Evolutionary conservation across 2,797 vertebrate genomes (phyloP), one percentile per base, ranked within the genome.

Genomic region (Ctenosaura bakeri): DNA sequence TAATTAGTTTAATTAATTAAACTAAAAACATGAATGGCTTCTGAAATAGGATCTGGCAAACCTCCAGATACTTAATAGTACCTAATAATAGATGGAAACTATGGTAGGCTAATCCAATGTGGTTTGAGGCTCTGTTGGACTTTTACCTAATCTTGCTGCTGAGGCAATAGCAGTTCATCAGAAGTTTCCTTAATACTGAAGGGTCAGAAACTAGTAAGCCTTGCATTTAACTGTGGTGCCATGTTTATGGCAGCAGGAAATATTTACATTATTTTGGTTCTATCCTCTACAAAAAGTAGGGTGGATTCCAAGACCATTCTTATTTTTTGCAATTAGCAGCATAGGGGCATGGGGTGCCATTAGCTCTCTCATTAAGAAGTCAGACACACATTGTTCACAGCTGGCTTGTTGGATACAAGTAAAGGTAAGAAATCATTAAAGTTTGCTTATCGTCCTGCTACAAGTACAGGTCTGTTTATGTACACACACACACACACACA

Each of bases 341-440:
- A 38, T 0, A 12, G 4, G 50, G 64, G 87, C 64, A 87, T 54
- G 59, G 12, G 10, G 26, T 22, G n/a, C 35, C 78, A 42, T 87
- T 77, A 42, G 52, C 26, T 32, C 3, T 20, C 71, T 32, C 4
- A 29, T 95, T 92, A 93, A 78, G 90, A 93, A 91, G 86, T 88
- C 3, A 9, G 0, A 29, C 83, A 85, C 79, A 2, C 22, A 59
- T 93, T 94, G 87, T 35, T 89, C 0, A 87, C 18, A 24, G 76
- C 54, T 89, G 16, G 6, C 20, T 10, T 50, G 54, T n/a, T 71
- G 90, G 85, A n/a, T 93, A 90, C 92, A 78, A 92, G 87, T 52
- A 90, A 56, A 96, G 83, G 35, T 92, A 29, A 88, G 85, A 94
- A 96, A 92, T 95, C 94, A 92, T 91, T 90, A 56, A 7, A 90